Percentiles rank a stretch among this genome's conserved stretches.
phyloP scores from a whole-genome alignment of 2,113 vertebrate genomes.

The Platanista minor region DNA sequence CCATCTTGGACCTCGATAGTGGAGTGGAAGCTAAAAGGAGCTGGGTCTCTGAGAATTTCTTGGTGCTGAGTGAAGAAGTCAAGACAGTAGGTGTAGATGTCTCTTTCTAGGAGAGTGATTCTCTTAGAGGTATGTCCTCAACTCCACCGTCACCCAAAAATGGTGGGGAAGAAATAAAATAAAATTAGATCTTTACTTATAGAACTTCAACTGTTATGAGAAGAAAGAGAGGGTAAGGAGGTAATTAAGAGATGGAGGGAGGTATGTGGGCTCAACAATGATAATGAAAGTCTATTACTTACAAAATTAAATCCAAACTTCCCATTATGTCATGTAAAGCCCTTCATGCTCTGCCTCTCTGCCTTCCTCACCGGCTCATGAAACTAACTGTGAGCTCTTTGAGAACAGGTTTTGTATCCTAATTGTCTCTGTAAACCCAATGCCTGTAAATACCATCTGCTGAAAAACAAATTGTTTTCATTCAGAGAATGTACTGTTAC shows the following conservation, averaged over 20 bases:
- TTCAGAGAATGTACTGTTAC: background rate
- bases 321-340: background rate
- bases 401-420: background rate
- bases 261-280: background rate
- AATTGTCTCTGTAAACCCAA: background rate
- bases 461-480: background rate
- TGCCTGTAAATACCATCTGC: background rate
- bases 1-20: background rate
- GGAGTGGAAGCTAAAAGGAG: background rate
- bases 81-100: background rate
- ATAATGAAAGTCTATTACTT: background rate
- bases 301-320: background rate
- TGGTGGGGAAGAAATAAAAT: background rate
- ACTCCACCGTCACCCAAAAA: background rate
- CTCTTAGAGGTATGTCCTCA: background rate
- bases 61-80: background rate
- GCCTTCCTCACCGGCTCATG: background rate
- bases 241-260: background rate
- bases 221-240: background rate
- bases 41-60: background rate
- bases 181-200: background rate
- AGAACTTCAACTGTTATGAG: background rate
- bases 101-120: background rate
- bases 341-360: background rate
- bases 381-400: background rate